phyloP scores from a whole-genome alignment of 2,113 vertebrate species.

The Cebus imitator region DNA sequence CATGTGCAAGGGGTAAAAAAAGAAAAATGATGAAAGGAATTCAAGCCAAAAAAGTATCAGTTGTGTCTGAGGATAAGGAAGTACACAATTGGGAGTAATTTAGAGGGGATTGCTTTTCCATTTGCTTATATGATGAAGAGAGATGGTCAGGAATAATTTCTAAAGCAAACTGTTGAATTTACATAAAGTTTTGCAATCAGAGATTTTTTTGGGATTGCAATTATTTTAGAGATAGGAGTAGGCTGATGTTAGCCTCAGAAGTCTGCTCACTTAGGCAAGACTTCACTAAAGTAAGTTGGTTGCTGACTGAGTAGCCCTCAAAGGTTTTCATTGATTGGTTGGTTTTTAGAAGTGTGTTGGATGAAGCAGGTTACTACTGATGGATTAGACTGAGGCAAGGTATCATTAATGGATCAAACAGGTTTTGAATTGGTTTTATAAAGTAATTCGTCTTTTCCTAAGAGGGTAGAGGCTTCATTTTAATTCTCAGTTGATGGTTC shows the following conservation, averaged over 20 bases:
- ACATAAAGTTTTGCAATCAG: not conserved
- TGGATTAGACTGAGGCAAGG: not conserved
- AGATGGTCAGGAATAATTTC: not conserved
- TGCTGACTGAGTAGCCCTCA: not conserved
- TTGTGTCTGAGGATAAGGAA: not conserved
- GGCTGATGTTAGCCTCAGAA: not conserved
- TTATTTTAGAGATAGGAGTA: not conserved
- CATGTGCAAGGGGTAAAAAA: not conserved
- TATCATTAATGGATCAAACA: not conserved
- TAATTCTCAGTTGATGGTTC: not conserved
- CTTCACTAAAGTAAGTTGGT: not conserved
- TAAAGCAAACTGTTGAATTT: not conserved
- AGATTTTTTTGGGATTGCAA: not conserved
- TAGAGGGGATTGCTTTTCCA: not conserved
- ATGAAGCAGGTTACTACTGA: not conserved
- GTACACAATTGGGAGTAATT: not conserved
- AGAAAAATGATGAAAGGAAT: not conserved
- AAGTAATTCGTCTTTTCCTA: constrained; percentile 4
- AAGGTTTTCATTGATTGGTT: not conserved
- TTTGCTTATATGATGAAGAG: not conserved
- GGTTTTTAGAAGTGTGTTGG: constrained; percentile 8
- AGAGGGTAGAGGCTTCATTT: not conserved
- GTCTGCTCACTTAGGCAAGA: not conserved
- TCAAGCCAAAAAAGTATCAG: not conserved
- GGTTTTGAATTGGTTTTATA: not conserved